Conservation (phyloP, 2,888 invertebrate genomes). For the Leucania comma region DNA sequence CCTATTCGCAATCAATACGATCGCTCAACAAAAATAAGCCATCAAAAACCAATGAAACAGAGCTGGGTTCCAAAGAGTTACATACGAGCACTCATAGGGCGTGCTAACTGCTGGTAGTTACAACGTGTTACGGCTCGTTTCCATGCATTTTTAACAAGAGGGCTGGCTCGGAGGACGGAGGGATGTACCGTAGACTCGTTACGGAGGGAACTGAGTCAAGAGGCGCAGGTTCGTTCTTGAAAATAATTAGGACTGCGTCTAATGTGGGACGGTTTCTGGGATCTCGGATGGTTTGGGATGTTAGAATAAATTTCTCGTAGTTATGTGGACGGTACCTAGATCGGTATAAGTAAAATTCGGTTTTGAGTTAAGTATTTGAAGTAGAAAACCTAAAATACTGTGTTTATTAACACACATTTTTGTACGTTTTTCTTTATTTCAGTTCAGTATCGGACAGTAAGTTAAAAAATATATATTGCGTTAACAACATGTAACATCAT, state of each 20-base stretch:
- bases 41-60: constrained; percentile 49
- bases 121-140: constrained; percentile 70
- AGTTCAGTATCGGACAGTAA: too few relatives aligned
- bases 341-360: neutral
- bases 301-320: neutral
- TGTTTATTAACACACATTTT: too few relatives aligned
- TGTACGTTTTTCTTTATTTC: too few relatives aligned
- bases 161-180: constrained; percentile 51
- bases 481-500: too few relatives aligned
- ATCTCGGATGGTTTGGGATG: constrained; percentile 16
- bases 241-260: constrained; percentile 65
- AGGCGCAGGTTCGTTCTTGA: constrained; percentile 48
- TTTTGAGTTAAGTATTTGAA: neutral
- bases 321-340: neutral
- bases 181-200: constrained; percentile 64
- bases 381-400: too few relatives aligned
- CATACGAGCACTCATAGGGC: constrained; percentile 35
- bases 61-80: constrained; percentile 28
- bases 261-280: constrained; percentile 38
- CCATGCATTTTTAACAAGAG: constrained; percentile 77
- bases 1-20: constrained; percentile 19
- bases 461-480: too few relatives aligned
- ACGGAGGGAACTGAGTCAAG: constrained; percentile 77
- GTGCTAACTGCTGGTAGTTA: constrained; percentile 62
- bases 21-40: constrained; percentile 36